These are phyloP conservation scores for Pangasius mekongensis DNA, from an alignment of 2,797 vertebrate genomes.

Conservation along the genomic window DNA sequence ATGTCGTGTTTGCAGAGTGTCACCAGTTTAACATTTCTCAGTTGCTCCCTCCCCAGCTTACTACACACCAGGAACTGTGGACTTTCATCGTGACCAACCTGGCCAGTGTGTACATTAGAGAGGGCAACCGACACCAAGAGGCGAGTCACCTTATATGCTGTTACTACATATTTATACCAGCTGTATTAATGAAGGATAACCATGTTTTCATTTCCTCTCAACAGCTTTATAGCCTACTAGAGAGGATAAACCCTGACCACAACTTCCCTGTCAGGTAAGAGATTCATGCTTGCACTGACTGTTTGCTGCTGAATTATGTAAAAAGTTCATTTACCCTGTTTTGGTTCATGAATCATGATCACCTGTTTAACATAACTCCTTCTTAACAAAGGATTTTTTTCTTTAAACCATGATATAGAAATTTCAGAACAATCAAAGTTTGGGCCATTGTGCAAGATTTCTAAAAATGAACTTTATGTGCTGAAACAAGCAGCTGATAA, in stretches of 20 bases:
- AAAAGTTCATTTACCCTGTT: not conserved
- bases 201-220: conserved; percentile 20
- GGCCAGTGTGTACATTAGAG: conserved; percentile 97
- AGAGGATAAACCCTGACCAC: conserved; percentile 97
- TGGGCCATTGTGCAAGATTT: not conserved
- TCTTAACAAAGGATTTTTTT: not conserved
- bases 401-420: too few relatives aligned
- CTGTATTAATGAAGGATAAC: not conserved
- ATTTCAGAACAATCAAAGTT: not conserved
- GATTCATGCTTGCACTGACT: not conserved
- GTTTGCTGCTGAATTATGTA: not conserved
- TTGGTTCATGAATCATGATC: not conserved
- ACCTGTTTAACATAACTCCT: not conserved
- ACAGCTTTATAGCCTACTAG: conserved; percentile 92
- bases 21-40: not conserved
- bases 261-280: conserved; percentile 95
- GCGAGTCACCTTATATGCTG: conserved; percentile 66
- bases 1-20: not conserved
- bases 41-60: conserved; percentile 79
- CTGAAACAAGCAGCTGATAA: not conserved
- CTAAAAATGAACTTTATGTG: not conserved
- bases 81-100: conserved; percentile 97
- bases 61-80: conserved; percentile 97
- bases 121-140: conserved; percentile 97
- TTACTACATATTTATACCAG: not conserved